Evolutionary conservation across 2,797 vertebrate genomes (phyloP), one percentile per base, ranked within the genome.

Genomic region (Enoplosus armatus): DNA sequence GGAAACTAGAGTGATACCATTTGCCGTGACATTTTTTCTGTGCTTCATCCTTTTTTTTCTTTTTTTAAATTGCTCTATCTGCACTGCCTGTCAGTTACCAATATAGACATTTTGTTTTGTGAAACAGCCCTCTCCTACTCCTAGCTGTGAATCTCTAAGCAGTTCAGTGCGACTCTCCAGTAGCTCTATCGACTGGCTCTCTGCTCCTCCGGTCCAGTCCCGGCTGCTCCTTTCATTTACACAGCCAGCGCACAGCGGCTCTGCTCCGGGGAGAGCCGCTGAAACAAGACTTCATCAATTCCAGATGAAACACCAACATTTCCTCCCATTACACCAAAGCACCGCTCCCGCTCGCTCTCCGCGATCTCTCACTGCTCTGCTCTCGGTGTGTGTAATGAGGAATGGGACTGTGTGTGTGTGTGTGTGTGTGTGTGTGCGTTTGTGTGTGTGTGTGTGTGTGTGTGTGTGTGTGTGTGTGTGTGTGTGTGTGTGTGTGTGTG

Each of bases 221-320:
- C 56, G 74, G 82, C 85, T 86, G 87, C 82, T 87, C 79, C 90
- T 90, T 93, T 93, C 92, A 92, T 93, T 93, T 91, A 90, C 90
- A 80, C 92, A 87, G 88, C 85, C 85, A 80, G 89, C 80, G 80
- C 90, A 75, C 86, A 77, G 78, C 79, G 79, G 90, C 85, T 77
- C 85, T 75, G 90, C 92, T 93, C 92, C 84, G 74, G 90, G 91
- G 92, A 94, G 92, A 93, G 90, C 88, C 50, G 86, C 87, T 90
- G 91, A 88, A 89, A 92, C 86, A 94, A 95, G 94, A 95, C 94
- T 95, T 95, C 94, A 96, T 95, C 95, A 95, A 96, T 96, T 95
- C 92, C 92, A 94, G 92, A 94, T 95, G 94, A 95, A 95, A 95
- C 94, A 93, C 93, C 94, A 96, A 95, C 94, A 95, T 94, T 93